phyloP scores from a whole-genome alignment of 2,888 invertebrate species.

The Callimorpha dominula region DNA sequence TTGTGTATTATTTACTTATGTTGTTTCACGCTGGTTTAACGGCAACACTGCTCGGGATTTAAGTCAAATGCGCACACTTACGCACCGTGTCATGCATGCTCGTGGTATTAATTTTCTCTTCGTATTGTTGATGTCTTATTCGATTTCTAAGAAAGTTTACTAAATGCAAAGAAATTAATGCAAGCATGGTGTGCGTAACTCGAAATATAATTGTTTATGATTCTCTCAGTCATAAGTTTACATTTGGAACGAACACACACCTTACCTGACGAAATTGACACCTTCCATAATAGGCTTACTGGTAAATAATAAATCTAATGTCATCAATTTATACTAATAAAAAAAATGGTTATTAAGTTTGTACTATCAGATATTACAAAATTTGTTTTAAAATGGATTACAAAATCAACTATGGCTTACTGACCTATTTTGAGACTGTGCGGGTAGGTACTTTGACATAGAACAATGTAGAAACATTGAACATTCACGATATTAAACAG shows the following conservation, averaged over 20 bases:
- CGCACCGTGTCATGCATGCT: constrained; percentile 22
- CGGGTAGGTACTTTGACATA: neutral
- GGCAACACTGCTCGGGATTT: constrained; percentile 48
- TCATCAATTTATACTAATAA: neutral
- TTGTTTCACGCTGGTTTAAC: constrained; percentile 36
- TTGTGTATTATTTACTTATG: constrained; percentile 30
- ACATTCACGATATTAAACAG: neutral
- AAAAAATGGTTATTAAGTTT: neutral
- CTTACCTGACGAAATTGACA: neutral
- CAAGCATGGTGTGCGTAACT: neutral
- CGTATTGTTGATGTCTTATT: constrained; percentile 14
- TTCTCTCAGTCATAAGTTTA: neutral
- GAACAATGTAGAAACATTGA: too few relatives aligned
- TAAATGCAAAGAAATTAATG: neutral
- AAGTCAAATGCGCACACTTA: constrained; percentile 40
- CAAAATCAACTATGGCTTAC: neutral
- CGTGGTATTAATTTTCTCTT: constrained; percentile 24
- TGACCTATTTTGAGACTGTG: neutral
- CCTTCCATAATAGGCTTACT: neutral
- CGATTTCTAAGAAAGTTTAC: neutral
- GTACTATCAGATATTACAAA: neutral
- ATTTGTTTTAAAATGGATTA: too few relatives aligned
- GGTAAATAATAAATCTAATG: neutral
- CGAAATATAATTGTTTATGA: neutral
- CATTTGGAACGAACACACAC: neutral